Conservation (phyloP, 2,113 vertebrate species). For the Mugil cephalus region DNA sequence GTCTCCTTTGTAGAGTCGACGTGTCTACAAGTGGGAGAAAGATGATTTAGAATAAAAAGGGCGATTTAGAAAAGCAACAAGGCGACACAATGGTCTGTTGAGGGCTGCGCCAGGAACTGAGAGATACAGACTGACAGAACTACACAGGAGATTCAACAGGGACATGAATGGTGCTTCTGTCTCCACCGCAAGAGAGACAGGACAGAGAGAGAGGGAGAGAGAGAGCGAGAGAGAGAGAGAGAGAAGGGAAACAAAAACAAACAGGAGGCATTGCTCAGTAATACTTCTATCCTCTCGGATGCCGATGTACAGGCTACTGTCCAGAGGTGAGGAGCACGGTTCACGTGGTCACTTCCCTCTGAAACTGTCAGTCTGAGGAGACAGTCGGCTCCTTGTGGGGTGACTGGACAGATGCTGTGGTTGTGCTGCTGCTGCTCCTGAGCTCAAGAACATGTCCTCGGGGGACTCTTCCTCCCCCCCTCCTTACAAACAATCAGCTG, state of each 20-base stretch:
- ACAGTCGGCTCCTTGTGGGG: conserved; percentile 56
- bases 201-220: conserved; percentile 20
- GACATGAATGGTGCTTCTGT: conserved; percentile 83
- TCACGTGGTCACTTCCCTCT: conserved; percentile 41
- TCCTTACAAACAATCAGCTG: conserved; percentile 47
- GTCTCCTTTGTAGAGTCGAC: conserved; percentile 63
- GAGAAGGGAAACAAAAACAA: conserved; percentile 41
- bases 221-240: too few species aligned
- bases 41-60: conserved; percentile 50
- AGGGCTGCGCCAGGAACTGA: conserved; percentile 69
- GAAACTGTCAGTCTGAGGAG: conserved; percentile 34
- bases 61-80: conserved; percentile 75
- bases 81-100: conserved; percentile 70
- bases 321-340: conserved; percentile 56
- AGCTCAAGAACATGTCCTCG: conserved; percentile 34
- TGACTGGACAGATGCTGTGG: conserved; percentile 42
- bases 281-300: conserved; percentile 53
- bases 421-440: conserved; percentile 1
- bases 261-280: conserved; percentile 56
- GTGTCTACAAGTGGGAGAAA: conserved; percentile 25
- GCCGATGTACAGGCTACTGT: conserved; percentile 50
- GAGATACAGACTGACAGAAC: conserved; percentile 70
- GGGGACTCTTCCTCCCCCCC: neutral
- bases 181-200: conserved; percentile 54
- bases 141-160: conserved; percentile 65